Percentiles rank a stretch among this genome's conserved stretches.
phyloP scores from a whole-genome alignment of 2,113 vertebrate genomes.

The Baryphthengus martii region DNA sequence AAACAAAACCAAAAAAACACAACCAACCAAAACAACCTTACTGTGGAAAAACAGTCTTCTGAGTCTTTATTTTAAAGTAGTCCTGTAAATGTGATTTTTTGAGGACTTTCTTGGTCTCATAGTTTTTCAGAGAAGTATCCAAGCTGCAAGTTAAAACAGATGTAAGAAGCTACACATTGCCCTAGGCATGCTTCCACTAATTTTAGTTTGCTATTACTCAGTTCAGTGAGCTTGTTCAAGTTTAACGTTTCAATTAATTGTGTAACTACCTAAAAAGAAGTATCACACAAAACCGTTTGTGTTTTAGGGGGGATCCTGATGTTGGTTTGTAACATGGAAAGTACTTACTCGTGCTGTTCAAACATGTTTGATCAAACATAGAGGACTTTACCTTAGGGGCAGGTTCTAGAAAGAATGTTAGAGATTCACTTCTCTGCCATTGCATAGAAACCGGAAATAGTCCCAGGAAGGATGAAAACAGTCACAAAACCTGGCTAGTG shows the following conservation, averaged over 20 bases:
- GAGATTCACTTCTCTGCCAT: background rate
- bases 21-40: background rate
- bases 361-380: background rate
- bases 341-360: background rate
- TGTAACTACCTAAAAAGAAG: slow-evolving; percentile 6
- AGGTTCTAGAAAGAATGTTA: background rate
- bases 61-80: background rate
- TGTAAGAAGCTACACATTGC: slow-evolving; percentile 12
- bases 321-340: background rate
- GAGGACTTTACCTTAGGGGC: background rate
- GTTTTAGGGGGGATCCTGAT: background rate
- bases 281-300: background rate
- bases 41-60: background rate
- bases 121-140: background rate
- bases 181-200: slow-evolving; percentile 10
- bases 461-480: background rate
- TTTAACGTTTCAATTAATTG: slow-evolving; percentile 49
- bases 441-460: background rate
- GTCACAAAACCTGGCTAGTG: background rate
- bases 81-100: background rate
- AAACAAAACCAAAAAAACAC: too few relatives aligned
- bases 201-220: slow-evolving; percentile 43
- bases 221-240: slow-evolving; percentile 26
- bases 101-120: background rate
- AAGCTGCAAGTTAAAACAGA: background rate